These are phyloP conservation scores for Pteropus alecto DNA, from an alignment of 2,113 vertebrate genomes.

Conservation along the genomic window DNA sequence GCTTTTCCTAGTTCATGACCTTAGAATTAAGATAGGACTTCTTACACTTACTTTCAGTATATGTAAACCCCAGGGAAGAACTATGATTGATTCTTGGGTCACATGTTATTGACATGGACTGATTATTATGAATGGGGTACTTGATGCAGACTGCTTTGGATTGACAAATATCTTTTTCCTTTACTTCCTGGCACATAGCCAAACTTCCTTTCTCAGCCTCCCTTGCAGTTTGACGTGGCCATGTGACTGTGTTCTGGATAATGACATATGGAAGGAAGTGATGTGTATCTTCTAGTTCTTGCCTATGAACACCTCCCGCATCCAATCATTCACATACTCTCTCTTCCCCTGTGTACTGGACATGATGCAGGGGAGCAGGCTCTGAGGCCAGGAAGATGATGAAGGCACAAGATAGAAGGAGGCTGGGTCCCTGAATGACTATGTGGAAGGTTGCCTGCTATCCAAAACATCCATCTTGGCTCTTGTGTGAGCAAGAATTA, in stretches of 20 bases:
- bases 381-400: neutral
- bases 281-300: neutral
- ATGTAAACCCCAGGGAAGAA: neutral
- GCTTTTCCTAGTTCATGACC: neutral
- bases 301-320: neutral
- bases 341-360: neutral
- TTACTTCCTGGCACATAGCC: neutral
- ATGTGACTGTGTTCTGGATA: neutral
- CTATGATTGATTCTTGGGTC: neutral
- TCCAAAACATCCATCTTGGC: neutral
- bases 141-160: neutral
- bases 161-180: neutral
- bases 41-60: neutral
- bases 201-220: neutral
- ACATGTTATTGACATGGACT: neutral
- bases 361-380: neutral
- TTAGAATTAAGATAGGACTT: neutral
- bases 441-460: neutral
- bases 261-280: neutral
- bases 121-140: neutral
- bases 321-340: neutral
- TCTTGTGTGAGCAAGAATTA: neutral
- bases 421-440: neutral
- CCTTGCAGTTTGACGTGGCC: neutral
- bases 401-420: neutral